Evolutionary conservation across 2,113 vertebrate genomes (phyloP).

Genomic region (Colistium nudipinnis): DNA sequence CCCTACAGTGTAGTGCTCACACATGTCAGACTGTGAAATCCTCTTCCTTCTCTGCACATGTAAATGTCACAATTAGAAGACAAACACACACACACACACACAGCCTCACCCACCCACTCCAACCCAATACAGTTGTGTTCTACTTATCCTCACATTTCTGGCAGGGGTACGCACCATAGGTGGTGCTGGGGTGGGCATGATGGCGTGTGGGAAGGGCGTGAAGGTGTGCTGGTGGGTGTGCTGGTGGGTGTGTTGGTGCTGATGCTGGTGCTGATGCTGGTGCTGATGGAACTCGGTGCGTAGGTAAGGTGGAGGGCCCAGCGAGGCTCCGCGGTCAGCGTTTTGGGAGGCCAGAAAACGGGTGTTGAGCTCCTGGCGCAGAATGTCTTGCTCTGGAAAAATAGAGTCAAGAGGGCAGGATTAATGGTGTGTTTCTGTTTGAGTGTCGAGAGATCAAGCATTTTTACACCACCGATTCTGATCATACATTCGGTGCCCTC

Average conservation of each 20-base stretch:
- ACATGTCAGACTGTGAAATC: conserved; percentile 44
- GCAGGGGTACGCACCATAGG: conserved; percentile 99
- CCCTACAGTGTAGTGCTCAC: conserved; percentile 27
- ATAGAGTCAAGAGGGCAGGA: not conserved
- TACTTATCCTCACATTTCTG: conserved; percentile 99
- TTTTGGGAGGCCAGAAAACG: conserved; percentile 97
- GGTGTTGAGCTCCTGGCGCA: conserved; percentile 97
- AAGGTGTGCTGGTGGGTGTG: conserved; percentile 99
- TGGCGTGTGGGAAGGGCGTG: conserved; percentile 97
- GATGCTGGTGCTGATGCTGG: conserved; percentile 92
- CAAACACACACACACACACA: not conserved
- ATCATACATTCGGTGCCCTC: not conserved
- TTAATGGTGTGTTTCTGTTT: not conserved
- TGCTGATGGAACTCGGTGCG: conserved; percentile 99
- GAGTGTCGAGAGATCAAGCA: not conserved
- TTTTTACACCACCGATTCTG: not conserved
- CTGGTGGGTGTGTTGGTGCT: conserved; percentile 95
- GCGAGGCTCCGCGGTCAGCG: conserved; percentile 93
- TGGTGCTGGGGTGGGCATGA: conserved; percentile 99
- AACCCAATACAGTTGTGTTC: conserved; percentile 76
- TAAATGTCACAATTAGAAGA: conserved; percentile 30
- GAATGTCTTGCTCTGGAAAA: conserved; percentile 92
- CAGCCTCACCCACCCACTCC: not conserved
- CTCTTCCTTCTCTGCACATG: conserved; percentile 26
- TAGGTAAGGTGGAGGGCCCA: conserved; percentile 96